Evolutionary conservation across 1,140 invertebrate species (phyloP).

Genomic region (Cydia pomonella): DNA sequence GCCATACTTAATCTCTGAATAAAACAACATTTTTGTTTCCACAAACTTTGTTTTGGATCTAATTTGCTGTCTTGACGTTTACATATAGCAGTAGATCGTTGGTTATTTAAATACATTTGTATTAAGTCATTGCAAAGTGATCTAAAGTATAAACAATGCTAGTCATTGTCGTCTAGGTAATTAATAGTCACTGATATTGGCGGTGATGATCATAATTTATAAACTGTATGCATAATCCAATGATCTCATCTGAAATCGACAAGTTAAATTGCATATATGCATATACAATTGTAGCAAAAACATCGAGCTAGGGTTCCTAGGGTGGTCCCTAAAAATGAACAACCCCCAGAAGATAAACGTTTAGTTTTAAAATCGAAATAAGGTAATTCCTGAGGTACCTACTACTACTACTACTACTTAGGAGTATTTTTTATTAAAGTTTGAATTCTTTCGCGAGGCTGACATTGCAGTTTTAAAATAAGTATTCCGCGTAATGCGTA

Average conservation of each 20-base stretch:
- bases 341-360: no score
- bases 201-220: not conserved
- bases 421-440: no score
- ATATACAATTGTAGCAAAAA: not conserved
- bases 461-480: no score
- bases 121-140: not conserved
- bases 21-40: constrained; percentile 5
- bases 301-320: not conserved
- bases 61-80: not conserved
- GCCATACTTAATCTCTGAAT: constrained; percentile 14
- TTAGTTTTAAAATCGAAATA: no score
- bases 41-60: not conserved
- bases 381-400: no score
- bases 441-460: no score
- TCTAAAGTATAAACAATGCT: constrained; percentile 1
- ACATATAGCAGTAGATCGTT: not conserved
- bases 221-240: not conserved
- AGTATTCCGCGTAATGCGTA: no score
- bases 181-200: not conserved
- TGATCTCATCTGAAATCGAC: not conserved
- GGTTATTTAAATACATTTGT: not conserved
- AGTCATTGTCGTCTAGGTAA: not conserved
- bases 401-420: no score
- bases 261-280: not conserved
- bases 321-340: not conserved